These are phyloP conservation scores for Mesorhabditis sp. DNA, from an alignment of 2,888 invertebrate species.

Conservation along the genomic window DNA sequence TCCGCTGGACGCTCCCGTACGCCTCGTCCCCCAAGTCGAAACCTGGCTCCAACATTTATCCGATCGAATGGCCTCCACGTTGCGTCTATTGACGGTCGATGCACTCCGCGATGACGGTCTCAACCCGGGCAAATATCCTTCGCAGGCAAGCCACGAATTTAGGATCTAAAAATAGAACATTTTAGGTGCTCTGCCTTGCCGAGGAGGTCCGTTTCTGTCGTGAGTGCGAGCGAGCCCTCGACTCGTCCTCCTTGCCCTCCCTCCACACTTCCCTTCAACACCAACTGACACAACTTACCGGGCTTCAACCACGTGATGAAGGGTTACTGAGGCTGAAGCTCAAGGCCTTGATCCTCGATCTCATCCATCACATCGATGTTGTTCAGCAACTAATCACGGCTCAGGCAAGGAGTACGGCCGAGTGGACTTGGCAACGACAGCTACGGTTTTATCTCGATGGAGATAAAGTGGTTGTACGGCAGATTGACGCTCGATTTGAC, in stretches of 20 bases:
- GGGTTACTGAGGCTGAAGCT: slow-evolving; percentile 77
- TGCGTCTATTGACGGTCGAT: slow-evolving; percentile 71
- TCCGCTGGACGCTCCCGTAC: slow-evolving; percentile 69
- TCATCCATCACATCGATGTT: slow-evolving; percentile 82
- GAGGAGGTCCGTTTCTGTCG: slow-evolving; percentile 81
- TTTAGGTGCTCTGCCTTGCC: slow-evolving; percentile 75
- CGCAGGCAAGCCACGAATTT: too few species aligned
- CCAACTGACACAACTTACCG: neutral
- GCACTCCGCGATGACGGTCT: slow-evolving; percentile 63
- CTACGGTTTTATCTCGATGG: slow-evolving; percentile 65
- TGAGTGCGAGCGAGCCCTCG: slow-evolving; percentile 71
- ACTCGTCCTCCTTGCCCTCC: too few species aligned
- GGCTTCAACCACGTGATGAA: slow-evolving; percentile 26
- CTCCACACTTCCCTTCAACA: neutral
- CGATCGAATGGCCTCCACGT: slow-evolving; percentile 75
- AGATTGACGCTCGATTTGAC: slow-evolving; percentile 88
- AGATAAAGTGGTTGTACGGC: slow-evolving; percentile 70
- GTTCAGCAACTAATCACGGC: slow-evolving; percentile 73
- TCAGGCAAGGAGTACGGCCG: slow-evolving; percentile 65
- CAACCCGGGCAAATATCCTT: slow-evolving; percentile 70
- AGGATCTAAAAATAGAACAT: too few species aligned
- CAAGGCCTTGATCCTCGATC: slow-evolving; percentile 85
- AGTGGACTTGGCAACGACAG: slow-evolving; percentile 95
- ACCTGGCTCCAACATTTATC: slow-evolving; percentile 75
- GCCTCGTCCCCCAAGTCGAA: slow-evolving; percentile 75